Base-by-base conservation (phyloP, 1,140 invertebrate species). In the honey bee (Apis mellifera) region DNA sequence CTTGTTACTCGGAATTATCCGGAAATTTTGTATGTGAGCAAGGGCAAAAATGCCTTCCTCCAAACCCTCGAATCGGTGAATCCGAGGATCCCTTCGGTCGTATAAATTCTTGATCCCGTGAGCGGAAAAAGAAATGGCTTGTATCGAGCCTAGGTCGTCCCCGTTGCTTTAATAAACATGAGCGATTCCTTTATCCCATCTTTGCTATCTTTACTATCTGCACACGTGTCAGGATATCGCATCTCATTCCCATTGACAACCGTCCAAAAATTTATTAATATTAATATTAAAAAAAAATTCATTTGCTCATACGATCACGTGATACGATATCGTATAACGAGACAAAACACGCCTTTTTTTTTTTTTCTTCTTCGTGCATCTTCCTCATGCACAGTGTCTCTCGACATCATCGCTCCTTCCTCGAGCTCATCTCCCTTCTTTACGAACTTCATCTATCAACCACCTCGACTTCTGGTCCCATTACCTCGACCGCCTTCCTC, bases 91-190 rank as follows among this genome's bases (percentile, higher is more conserved):
- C 76, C 68, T 60, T 57, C 52, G 32, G n/a, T 52, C n/a, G 68
- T 57, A 84, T 87, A 87, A 84, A 87, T 87, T 80, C 84, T 74
- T 82, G 48, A 59, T 62, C 72, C 72, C 72, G 9, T 26, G 64
- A 50, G 54, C 72, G 80, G 66, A 70, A 23, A 71, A 76, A 76
- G 59, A 83, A 72, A 85, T 55, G 70, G 54, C 55, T 59, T 59
- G 57, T 52, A 54, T 21, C 50, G 19, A 66, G 11, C 48, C 48
- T 54, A 52, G 15, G 60, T 55, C 9, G 21, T 59, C 64, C 68
- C 64, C 68, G 32, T 32, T 62, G 15, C 42, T 73, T 86, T 65
- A 83, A 83, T 65, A 79, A 78, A 76, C 81, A 84, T 73, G 68
- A 86, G 77, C 80, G 77, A 86, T 83, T 86, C 73, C 17, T 32